A percentile compares a stretch with the other conserved stretches of the same genome.
Conservation (phyloP, 1,140 invertebrate species). For the Coenobita brevimanus region DNA sequence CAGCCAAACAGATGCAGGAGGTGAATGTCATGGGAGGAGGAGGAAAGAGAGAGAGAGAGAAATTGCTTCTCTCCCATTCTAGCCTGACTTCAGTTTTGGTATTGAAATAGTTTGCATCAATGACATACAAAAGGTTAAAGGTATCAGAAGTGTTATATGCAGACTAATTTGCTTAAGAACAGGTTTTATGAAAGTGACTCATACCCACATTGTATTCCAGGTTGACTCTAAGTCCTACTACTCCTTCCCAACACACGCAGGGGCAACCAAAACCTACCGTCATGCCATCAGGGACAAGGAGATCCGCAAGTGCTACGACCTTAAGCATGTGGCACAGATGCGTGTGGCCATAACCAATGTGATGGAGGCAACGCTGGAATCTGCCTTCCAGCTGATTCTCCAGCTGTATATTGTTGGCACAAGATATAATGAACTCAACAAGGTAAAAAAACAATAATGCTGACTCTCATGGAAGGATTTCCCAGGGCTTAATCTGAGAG, state of each 20-base stretch:
- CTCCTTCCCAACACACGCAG: constrained; percentile 54
- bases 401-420: constrained; percentile 69
- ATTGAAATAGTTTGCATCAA: too few species aligned
- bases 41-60: too few species aligned
- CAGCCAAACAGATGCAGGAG: constrained; percentile 67
- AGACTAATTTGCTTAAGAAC: too few species aligned
- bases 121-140: too few species aligned
- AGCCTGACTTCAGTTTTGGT: too few species aligned
- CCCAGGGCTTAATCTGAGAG: too few species aligned
- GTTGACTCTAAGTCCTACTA: constrained; percentile 68
- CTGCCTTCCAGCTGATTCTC: constrained; percentile 67
- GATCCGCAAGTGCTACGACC: constrained; percentile 69
- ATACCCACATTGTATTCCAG: too few species aligned
- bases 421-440: constrained; percentile 60
- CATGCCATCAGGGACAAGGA: constrained; percentile 68
- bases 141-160: too few species aligned
- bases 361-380: constrained; percentile 69
- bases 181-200: too few species aligned
- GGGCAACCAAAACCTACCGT: constrained; percentile 63
- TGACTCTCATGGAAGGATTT: too few species aligned
- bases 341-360: constrained; percentile 69
- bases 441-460: constrained; percentile 49
- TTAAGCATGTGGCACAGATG: constrained; percentile 69
- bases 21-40: too few species aligned
- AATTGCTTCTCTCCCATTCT: too few species aligned